phyloP scores from a whole-genome alignment of 2,888 invertebrate species.

The Scelioninae gen. 2 region DNA sequence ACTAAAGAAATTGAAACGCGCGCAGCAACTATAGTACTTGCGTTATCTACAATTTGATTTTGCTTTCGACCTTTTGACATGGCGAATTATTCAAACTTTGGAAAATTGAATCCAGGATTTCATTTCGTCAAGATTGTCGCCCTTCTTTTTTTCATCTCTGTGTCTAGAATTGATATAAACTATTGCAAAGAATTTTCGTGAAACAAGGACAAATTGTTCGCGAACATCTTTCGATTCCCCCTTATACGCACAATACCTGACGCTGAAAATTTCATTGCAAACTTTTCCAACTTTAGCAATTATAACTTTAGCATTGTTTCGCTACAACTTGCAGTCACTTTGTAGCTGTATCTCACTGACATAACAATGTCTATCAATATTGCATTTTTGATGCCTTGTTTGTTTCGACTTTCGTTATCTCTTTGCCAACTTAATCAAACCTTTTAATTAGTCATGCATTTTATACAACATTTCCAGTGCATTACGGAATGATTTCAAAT shows the following conservation, averaged over 20 bases:
- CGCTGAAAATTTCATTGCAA: conserved; percentile 45
- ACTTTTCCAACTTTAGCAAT: conserved; percentile 53
- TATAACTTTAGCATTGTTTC: conserved; percentile 55
- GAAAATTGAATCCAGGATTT: conserved; percentile 55
- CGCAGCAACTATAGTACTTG: conserved; percentile 45
- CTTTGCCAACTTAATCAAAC: too few species aligned
- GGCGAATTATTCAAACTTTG: conserved; percentile 57
- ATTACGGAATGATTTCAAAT: too few species aligned
- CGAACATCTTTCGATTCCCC: conserved; percentile 42
- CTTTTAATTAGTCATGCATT: too few species aligned
- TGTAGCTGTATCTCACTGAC: conserved; percentile 3
- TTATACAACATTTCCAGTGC: too few species aligned
- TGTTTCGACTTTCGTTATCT: conserved; percentile 11
- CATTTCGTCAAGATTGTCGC: conserved; percentile 35
- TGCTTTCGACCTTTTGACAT: conserved; percentile 26
- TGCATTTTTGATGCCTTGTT: conserved; percentile 16
- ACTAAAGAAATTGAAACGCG: conserved; percentile 24
- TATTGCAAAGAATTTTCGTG: conserved; percentile 47
- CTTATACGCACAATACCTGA: conserved; percentile 36
- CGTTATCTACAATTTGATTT: conserved; percentile 35
- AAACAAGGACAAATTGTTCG: conserved; percentile 56
- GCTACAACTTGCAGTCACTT: conserved; percentile 18
- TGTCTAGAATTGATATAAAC: conserved; percentile 45
- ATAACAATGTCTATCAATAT: conserved; percentile 23
- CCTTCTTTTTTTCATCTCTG: conserved; percentile 40